Conservation (phyloP, 2,888 invertebrate species). For the Eulithis testata region DNA sequence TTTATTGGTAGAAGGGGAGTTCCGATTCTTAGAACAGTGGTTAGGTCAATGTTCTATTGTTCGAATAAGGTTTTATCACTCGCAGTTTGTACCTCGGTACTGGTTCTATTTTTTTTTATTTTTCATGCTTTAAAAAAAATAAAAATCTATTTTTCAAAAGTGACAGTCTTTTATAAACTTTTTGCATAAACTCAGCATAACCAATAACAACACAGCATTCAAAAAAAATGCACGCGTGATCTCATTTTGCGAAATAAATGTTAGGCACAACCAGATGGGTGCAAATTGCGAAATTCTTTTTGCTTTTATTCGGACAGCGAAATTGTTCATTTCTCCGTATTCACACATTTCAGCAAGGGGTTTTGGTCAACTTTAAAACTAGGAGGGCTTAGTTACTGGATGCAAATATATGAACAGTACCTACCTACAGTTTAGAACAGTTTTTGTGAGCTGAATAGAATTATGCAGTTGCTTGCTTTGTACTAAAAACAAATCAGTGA, state of each 20-base stretch:
- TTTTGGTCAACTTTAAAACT: constrained; percentile 20
- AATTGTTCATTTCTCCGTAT: constrained; percentile 45
- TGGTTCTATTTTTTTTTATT: too few species aligned
- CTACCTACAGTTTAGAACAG: too few species aligned
- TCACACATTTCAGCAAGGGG: constrained; percentile 39
- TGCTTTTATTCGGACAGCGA: constrained; percentile 31
- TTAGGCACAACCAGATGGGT: constrained; percentile 31
- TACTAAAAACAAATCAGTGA: too few species aligned
- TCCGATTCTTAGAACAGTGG: too few species aligned
- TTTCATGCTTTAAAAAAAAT: too few species aligned
- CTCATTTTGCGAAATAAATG: constrained; percentile 31
- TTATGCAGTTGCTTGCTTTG: too few species aligned
- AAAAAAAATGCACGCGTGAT: constrained; percentile 15
- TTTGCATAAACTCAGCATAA: neutral
- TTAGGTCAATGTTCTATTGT: too few species aligned
- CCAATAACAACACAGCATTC: neutral
- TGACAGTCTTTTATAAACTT: neutral
- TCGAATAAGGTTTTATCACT: too few species aligned
- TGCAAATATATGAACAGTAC: neutral
- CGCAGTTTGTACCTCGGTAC: too few species aligned
- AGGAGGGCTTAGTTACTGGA: neutral
- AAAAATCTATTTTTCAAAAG: too few species aligned
- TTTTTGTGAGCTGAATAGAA: too few species aligned
- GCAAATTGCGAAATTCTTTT: constrained; percentile 35
- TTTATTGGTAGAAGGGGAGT: too few species aligned